Evolutionary conservation across 2,113 vertebrate species (phyloP), one percentile per base, ranked within the genome.

Genomic region (Centropus unirufus): DNA sequence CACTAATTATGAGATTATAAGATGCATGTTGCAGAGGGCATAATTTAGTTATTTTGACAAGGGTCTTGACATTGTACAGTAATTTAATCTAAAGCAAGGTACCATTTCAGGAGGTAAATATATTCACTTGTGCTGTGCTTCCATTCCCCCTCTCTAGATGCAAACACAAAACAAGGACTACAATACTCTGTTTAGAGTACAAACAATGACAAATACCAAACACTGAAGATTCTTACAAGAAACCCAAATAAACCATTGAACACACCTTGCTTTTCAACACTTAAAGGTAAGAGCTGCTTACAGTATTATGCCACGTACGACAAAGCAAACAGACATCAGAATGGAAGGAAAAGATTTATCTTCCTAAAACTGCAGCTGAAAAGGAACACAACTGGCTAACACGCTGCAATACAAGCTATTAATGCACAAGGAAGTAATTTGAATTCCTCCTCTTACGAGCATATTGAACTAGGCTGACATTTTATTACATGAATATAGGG

Each of bases 161-260:
- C 15, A 92, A 92, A 91, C 85, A 91, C 8, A 69, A 89, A 95
- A 83, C 66, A 91, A 36, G 9, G 44, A 83, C 39, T 90, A 76
- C 36, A 69, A 19, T 23, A 70, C 40, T 61, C 76, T 30, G 15
- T 74, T 88, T 76, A 32, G 21, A 75, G 62, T 64, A 59, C 59
- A 87, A 86, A 68, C 55, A 77, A 9, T 47, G 39, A 87, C 14
- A 61, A 85, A 75, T 18, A 79, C 58, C 55, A 84, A 82, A 83
- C 46, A 42, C 36, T 77, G 27, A 68, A 76, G 59, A 82, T 21
- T 69, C 42, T 62, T 47, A 80, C 0, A 1, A 64, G 58, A 92
- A 51, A 79, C 0, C 66, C 55, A 88, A 91, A 73, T 44, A 83
- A 93, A 87, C 49, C 30, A 87, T 82, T 57, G 15, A 96, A 76